A percentile compares a stretch with the other conserved stretches of the same genome.
These are phyloP conservation scores for Sarotherodon lohbergeri DNA, from an alignment of 2,113 vertebrate genomes.

Conservation along the genomic window DNA sequence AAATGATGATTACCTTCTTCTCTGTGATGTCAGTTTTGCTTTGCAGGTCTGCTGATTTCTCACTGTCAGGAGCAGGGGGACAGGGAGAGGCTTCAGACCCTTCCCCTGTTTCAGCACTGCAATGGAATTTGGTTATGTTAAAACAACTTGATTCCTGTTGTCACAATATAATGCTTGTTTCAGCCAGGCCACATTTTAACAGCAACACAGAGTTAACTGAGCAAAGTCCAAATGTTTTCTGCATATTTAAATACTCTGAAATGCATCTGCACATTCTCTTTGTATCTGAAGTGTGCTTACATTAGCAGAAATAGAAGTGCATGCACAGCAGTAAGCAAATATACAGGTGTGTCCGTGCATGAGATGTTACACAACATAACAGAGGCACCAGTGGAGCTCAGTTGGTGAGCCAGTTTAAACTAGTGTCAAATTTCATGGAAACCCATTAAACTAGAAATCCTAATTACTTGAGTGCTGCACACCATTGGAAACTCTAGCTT, in stretches of 20 bases:
- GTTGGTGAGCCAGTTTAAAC: neutral
- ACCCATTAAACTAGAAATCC: neutral
- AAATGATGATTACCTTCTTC: conserved; percentile 76
- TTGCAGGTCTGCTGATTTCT: neutral
- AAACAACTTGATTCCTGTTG: neutral
- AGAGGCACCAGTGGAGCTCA: neutral
- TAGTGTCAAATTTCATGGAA: conserved; percentile 1
- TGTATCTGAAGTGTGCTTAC: conserved; percentile 6
- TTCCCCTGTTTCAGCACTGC: conserved; percentile 38
- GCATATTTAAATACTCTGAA: neutral
- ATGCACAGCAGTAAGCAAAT: conserved; percentile 18
- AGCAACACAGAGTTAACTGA: neutral
- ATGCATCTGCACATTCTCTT: neutral
- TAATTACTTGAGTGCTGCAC: neutral
- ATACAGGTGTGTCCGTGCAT: conserved; percentile 8
- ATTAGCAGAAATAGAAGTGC: conserved; percentile 5
- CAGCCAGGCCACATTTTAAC: neutral
- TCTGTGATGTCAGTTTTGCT: conserved; percentile 60
- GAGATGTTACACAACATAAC: conserved; percentile 31
- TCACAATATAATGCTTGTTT: neutral
- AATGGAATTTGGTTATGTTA: neutral
- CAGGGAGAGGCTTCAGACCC: neutral
- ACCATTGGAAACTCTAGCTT: neutral
- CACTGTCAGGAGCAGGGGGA: neutral
- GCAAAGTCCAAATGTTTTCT: neutral